Evolutionary conservation across 1,140 invertebrate genomes (phyloP).

Genomic region (Aphaenogaster ashmeadi): DNA sequence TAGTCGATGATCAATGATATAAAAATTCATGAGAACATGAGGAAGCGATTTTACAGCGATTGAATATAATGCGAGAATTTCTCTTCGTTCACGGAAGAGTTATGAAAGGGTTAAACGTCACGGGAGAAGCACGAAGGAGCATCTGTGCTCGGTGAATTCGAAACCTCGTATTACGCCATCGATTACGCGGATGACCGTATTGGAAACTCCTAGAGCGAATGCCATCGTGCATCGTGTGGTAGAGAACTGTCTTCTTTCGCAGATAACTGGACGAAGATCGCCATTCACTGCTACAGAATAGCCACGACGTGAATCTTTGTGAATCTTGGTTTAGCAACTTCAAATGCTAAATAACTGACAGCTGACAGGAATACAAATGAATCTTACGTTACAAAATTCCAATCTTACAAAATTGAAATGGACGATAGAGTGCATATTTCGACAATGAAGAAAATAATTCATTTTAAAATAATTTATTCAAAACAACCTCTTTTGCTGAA

Average conservation of each 20-base stretch:
- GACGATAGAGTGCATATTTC: neutral
- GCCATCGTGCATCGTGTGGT: neutral
- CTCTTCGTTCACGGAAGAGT: constrained; percentile 32
- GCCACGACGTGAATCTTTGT: constrained; percentile 21
- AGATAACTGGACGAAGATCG: constrained; percentile 26
- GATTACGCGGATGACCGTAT: constrained; percentile 40
- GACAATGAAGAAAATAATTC: constrained; percentile 1
- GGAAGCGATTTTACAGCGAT: constrained; percentile 22
- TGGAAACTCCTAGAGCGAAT: constrained; percentile 39
- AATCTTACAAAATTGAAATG: constrained; percentile 10
- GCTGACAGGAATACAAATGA: constrained; percentile 22
- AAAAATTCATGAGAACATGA: constrained; percentile 8
- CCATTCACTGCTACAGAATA: constrained; percentile 13
- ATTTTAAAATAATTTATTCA: neutral
- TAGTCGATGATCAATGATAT: neutral
- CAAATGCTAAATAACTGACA: constrained; percentile 25
- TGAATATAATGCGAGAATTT: constrained; percentile 28
- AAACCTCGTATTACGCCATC: constrained; percentile 41
- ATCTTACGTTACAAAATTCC: constrained; percentile 28
- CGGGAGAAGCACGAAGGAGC: constrained; percentile 26
- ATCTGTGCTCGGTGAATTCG: constrained; percentile 15
- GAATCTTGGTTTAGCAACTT: constrained; percentile 33
- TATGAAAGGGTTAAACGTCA: constrained; percentile 42
- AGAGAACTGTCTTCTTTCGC: constrained; percentile 1
- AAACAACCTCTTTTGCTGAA: neutral